Base-by-base conservation (phyloP, 2,888 invertebrate species). In the Neoscelio sp. region DNA sequence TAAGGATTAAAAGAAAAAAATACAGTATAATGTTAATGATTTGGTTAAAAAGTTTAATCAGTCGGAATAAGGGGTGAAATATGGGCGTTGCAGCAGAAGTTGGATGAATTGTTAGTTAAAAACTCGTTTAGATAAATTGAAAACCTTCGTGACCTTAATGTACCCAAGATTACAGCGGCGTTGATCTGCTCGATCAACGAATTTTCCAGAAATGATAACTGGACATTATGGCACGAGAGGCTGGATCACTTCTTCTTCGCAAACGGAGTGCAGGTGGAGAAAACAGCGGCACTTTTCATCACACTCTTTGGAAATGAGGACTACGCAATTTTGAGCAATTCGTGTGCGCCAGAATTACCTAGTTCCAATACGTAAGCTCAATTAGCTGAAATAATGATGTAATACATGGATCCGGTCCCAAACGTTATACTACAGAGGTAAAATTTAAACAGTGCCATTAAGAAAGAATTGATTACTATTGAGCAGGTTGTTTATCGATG, bases 371-470 rank as follows among this genome's bases (percentile, higher is more conserved):
- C 76, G 1, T 82, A 60, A 20, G 18, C 4, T 0, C 58, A 82
- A 15, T 33, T 82, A 0, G 79, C 70, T 26, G 65, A 46, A 12
- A 75, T 80, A 6, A 50, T 81, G 30, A 74, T 28, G n/a, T 50
- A 35, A 0, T 71, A 78, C 13, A 71, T 78, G 52, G 40, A 60
- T 3, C 65, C 64, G 8, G n/a, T 12, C 1, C 52, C 70, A 0
- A 71, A 54, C 0, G 28, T 68, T 4, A 75, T 67, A n/a, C 68
- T 68, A 33, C 73, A 80, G 46, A 17, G 80, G 1, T 52, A 56
- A 62, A 82, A 8, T 80, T 78, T 62, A 79, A 67, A 17, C 67
- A 85, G 79, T 81, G 82, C 62, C 82, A 67, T 50, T 83, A 83
- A 79, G 79, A 78, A 76, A 83, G 52, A 2, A 2, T 13, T 0